phyloP scores from a whole-genome alignment of 2,797 vertebrate genomes.

The Protonibea diacanthus region DNA sequence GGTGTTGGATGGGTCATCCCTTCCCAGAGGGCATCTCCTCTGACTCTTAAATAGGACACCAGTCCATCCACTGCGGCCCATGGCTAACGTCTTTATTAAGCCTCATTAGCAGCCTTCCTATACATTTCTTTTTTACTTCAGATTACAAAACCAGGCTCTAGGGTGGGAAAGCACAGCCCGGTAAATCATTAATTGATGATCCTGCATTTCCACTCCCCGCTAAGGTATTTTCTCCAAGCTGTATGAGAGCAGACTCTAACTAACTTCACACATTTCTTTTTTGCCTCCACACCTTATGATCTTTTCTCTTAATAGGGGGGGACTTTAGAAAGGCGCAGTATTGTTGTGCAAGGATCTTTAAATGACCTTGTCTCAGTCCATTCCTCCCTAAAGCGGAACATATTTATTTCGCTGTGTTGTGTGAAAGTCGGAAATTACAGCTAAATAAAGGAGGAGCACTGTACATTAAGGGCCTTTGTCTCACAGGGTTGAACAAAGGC shows the following conservation, averaged over 20 bases:
- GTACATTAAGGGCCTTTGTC: constrained; percentile 58
- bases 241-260: constrained; percentile 44
- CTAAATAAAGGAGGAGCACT: background rate
- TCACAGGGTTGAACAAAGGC: constrained; percentile 58
- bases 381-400: constrained; percentile 42
- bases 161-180: constrained; percentile 73
- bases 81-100: constrained; percentile 75
- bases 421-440: constrained; percentile 52
- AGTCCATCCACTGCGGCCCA: constrained; percentile 66
- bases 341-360: constrained; percentile 29
- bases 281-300: constrained; percentile 29
- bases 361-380: constrained; percentile 65
- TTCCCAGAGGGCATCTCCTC: constrained; percentile 65
- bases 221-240: constrained; percentile 56
- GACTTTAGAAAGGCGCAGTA: constrained; percentile 1
- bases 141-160: constrained; percentile 79
- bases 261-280: constrained; percentile 25
- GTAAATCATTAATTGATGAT: constrained; percentile 83
- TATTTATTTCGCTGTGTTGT: constrained; percentile 51
- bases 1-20: constrained; percentile 59
- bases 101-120: constrained; percentile 82
- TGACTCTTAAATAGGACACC: constrained; percentile 75
- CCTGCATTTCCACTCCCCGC: constrained; percentile 59
- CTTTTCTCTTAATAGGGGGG: constrained; percentile 19
- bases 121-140: constrained; percentile 78